Evolutionary conservation across 2,113 vertebrate species (phyloP).

Genomic region (Centrocercus urophasianus): DNA sequence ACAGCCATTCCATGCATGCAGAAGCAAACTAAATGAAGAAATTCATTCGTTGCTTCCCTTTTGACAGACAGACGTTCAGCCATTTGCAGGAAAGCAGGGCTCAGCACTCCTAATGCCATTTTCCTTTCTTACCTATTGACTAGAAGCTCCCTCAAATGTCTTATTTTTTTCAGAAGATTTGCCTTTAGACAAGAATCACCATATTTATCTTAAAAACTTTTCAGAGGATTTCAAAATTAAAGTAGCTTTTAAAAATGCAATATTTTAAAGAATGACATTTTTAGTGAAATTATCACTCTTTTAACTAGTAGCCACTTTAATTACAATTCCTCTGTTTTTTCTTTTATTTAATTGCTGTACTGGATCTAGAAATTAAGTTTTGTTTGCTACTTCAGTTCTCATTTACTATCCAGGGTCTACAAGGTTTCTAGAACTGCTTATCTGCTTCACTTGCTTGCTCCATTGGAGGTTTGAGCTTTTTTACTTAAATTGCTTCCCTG

Average conservation of each 20-base stretch:
- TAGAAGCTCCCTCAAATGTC: neutral
- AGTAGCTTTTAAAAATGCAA: neutral
- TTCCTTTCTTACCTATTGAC: neutral
- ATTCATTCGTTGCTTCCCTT: neutral
- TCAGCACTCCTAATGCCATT: neutral
- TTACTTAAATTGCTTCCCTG: neutral
- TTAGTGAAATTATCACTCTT: neutral
- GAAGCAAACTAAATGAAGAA: neutral
- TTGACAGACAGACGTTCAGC: neutral
- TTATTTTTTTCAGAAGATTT: neutral
- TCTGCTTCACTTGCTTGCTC: conserved; percentile 20
- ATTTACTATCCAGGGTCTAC: neutral
- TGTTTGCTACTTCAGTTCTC: neutral
- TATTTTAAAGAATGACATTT: neutral
- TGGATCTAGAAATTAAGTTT: conserved; percentile 1
- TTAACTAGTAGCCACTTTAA: neutral
- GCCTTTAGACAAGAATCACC: neutral
- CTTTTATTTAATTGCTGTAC: neutral
- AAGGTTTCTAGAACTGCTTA: neutral
- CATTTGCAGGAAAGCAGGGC: neutral
- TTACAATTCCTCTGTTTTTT: neutral
- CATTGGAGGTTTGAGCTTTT: neutral
- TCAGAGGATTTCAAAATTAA: neutral
- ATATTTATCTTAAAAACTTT: neutral
- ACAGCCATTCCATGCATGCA: neutral